These are phyloP conservation scores for Platygyra sinensis DNA, from an alignment of 64 coral and sea anemone genomes.

Conservation along the genomic window DNA sequence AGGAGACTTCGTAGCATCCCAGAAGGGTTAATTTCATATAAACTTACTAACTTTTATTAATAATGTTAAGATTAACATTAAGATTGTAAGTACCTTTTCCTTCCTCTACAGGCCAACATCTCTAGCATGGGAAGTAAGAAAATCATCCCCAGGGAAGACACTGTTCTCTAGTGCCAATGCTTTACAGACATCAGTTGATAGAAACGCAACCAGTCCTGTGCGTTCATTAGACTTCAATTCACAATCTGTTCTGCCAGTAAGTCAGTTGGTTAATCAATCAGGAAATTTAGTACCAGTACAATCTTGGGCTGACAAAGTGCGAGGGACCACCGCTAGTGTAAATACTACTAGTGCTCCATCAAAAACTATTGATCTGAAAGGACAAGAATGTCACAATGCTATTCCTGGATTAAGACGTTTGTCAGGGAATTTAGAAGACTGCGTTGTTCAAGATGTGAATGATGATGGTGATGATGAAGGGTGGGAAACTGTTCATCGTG, in stretches of 20 bases:
- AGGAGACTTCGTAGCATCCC: too few species aligned
- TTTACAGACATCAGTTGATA: constrained; percentile 42
- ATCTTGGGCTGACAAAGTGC: constrained; percentile 68
- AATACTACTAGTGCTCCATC: background rate
- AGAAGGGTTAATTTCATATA: too few species aligned
- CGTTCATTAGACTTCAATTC: constrained; percentile 38
- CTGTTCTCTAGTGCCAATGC: constrained; percentile 72
- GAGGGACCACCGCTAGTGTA: constrained; percentile 9
- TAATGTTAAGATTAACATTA: background rate
- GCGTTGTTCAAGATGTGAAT: constrained; percentile 24
- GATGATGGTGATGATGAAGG: constrained; percentile 77
- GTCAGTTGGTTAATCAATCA: background rate
- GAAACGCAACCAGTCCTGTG: constrained; percentile 23
- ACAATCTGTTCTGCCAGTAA: background rate
- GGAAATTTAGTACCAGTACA: background rate
- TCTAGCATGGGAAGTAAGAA: constrained; percentile 93
- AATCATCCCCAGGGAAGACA: constrained; percentile 86
- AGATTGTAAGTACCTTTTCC: background rate
- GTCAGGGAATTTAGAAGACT: background rate
- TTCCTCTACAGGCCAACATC: constrained; percentile 74
- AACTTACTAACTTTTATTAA: too few species aligned
- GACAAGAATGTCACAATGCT: background rate
- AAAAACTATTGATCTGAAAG: background rate
- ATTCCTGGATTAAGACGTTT: background rate
- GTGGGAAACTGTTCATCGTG: constrained; percentile 93